Evolutionary conservation across 2,113 vertebrate species (phyloP), one percentile per base, ranked within the genome.

Genomic region (Callaeas wilsoni): DNA sequence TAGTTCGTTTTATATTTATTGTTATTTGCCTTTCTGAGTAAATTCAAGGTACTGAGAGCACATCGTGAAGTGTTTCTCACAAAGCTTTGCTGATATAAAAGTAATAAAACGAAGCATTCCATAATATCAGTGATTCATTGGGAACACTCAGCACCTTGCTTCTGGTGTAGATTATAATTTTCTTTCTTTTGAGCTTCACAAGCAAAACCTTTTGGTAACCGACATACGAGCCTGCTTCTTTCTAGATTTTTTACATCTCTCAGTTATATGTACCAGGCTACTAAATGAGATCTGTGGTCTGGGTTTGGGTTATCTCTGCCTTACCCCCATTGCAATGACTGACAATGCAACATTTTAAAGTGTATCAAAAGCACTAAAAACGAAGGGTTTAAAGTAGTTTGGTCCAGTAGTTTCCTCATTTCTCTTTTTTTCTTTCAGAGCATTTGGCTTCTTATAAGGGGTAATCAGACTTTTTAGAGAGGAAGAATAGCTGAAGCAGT

Each of bases 61-160:
- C 64, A 29, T 67, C 2, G 7, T 13, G 16, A 77, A 95, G 63
- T 77, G 52, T 55, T 86, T 33, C 76, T 86, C 52, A 64, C 68
- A 78, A 67, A 77, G 90, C 55, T 86, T 56, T 88, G 85, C 79
- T 96, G 79, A 76, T 76, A 94, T 49, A 75, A 90, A 90, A 55
- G 70, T 65, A 65, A 91, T 95, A 67, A 87, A 91, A 76, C 1
- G 3, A 82, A 88, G 35, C 42, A 33, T 29, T 37, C 68, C 1
- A 0, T 81, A 39, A 67, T 71, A 84, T 37, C 56, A 59, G 52
- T 81, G 90, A 95, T 90, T 93, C 63, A 70, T 30, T 81, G 35
- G 81, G 77, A 81, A 47, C 50, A 75, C 47, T 65, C 75, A 88
- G 35, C 59, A 90, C 55, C 82, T 95, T 68, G 47, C 30, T 90